A percentile compares a stretch with the other conserved stretches of the same genome.
These are phyloP conservation scores for Drosophila nigrodunni DNA, from an alignment of 1,140 invertebrate genomes.

Conservation along the genomic window DNA sequence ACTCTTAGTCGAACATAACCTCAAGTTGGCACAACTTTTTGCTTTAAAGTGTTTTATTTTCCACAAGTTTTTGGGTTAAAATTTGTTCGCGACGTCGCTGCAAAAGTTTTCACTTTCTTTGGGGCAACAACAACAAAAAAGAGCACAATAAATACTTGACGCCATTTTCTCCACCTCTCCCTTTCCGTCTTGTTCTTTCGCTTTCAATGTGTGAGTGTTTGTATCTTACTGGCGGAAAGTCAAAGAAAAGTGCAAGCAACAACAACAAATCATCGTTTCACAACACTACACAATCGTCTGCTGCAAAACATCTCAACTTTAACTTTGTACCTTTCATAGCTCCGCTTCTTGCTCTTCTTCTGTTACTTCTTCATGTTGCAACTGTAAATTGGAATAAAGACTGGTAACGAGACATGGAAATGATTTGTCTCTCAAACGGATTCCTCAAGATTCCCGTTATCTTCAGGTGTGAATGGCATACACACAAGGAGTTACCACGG, in stretches of 20 bases:
- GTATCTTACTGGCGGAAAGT: constrained; percentile 66
- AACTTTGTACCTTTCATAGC: constrained; percentile 12
- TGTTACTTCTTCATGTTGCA: not conserved
- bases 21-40: constrained; percentile 49
- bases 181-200: not conserved
- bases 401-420: constrained; percentile 4
- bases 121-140: constrained; percentile 37
- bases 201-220: constrained; percentile 43
- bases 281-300: constrained; percentile 49
- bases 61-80: constrained; percentile 61
- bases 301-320: constrained; percentile 71
- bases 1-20: constrained; percentile 25
- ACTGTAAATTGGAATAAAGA: constrained; percentile 35
- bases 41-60: constrained; percentile 38
- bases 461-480: constrained; percentile 6
- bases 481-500: not conserved
- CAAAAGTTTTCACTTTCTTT: constrained; percentile 81
- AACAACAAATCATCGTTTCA: constrained; percentile 33
- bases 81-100: constrained; percentile 69
- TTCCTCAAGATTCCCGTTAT: constrained; percentile 6
- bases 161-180: constrained; percentile 44
- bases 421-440: not conserved
- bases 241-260: constrained; percentile 68
- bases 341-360: not conserved
- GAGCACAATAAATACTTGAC: constrained; percentile 78